phyloP scores from a whole-genome alignment of 2,888 invertebrate species.

The Adela reaumurella region DNA sequence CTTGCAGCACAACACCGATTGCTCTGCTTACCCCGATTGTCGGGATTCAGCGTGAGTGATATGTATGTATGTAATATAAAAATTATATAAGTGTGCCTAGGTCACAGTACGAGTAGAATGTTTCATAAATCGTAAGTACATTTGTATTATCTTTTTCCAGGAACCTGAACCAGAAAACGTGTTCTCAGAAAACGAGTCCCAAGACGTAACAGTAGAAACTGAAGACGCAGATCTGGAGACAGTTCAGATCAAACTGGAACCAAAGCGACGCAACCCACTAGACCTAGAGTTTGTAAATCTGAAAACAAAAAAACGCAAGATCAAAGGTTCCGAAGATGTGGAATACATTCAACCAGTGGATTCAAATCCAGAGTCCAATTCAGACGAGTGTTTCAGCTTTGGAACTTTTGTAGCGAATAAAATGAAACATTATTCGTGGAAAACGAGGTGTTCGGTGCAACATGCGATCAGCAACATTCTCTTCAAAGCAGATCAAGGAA shows the following conservation, averaged over 20 bases:
- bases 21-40: no score
- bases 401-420: constrained; percentile 22
- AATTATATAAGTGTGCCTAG: no score
- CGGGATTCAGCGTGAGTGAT: no score
- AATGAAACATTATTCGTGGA: constrained; percentile 24
- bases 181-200: background rate
- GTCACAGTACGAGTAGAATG: background rate
- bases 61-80: no score
- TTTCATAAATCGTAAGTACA: background rate
- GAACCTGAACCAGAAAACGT: background rate
- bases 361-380: background rate
- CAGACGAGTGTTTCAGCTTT: constrained; percentile 23
- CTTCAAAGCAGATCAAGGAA: constrained; percentile 24
- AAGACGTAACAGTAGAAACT: no score
- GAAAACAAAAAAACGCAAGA: background rate
- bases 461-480: constrained; percentile 26
- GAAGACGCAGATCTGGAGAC: background rate
- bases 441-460: constrained; percentile 22
- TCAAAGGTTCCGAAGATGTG: background rate
- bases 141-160: background rate
- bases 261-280: background rate
- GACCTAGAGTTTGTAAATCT: background rate
- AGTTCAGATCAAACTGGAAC: background rate
- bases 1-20: no score
- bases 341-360: background rate